phyloP scores from a whole-genome alignment of 2,113 vertebrate genomes.

The Megaceryle torquata region DNA sequence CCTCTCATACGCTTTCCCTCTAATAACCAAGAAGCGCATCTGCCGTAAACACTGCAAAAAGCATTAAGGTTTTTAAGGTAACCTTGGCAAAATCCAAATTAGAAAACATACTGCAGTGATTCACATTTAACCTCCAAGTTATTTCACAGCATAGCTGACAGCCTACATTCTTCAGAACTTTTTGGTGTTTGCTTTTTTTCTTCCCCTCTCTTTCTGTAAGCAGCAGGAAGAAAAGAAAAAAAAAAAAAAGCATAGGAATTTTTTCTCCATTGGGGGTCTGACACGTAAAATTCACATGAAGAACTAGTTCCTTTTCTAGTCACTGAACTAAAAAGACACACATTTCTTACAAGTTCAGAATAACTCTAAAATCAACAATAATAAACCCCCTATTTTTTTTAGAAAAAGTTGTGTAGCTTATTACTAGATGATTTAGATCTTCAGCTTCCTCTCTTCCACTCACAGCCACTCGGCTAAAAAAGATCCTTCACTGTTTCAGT shows the following conservation, averaged over 20 bases:
- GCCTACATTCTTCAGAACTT: slow-evolving; percentile 54
- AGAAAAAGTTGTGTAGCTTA: slow-evolving; percentile 38
- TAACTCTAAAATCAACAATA: slow-evolving; percentile 64
- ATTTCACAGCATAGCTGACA: slow-evolving; percentile 41
- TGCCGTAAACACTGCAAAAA: slow-evolving; percentile 59
- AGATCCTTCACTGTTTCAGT: slow-evolving; percentile 50
- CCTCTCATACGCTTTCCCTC: slow-evolving; percentile 19
- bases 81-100: slow-evolving; percentile 48
- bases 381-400: slow-evolving; percentile 11
- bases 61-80: slow-evolving; percentile 48
- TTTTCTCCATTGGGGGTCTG: slow-evolving; percentile 41
- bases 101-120: slow-evolving; percentile 50
- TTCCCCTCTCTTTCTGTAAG: not conserved
- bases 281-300: slow-evolving; percentile 30
- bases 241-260: slow-evolving; percentile 18
- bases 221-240: not conserved
- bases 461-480: slow-evolving; percentile 43
- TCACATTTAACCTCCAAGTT: slow-evolving; percentile 63
- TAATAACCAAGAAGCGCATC: slow-evolving; percentile 60
- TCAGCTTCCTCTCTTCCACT: slow-evolving; percentile 29
- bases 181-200: slow-evolving; percentile 20
- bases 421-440: slow-evolving; percentile 61
- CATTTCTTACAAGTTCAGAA: slow-evolving; percentile 60
- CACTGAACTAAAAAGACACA: slow-evolving; percentile 54
- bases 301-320: slow-evolving; percentile 55